Conservation (phyloP, 2,888 invertebrate genomes). For the Reticulitermes lucifugus region DNA sequence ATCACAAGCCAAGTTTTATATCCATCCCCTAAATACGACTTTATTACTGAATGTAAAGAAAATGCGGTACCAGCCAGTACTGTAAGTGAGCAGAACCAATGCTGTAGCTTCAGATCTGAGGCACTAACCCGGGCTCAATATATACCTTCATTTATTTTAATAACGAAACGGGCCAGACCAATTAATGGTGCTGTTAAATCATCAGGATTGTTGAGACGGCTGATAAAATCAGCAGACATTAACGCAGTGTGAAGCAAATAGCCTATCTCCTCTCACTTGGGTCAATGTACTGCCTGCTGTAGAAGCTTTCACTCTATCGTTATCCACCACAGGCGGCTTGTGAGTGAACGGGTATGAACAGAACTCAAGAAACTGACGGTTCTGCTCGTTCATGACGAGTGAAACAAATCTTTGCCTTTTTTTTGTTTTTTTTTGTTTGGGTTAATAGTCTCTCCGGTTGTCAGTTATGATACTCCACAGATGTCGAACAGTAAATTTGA, state of each 20-base stretch:
- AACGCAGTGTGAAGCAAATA: not conserved
- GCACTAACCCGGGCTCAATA: not conserved
- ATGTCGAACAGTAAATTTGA: too few relatives aligned
- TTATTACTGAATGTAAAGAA: too few relatives aligned
- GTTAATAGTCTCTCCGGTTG: not conserved
- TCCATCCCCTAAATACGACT: too few relatives aligned
- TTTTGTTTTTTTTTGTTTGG: too few relatives aligned
- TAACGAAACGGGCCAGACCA: not conserved
- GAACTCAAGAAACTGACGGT: too few relatives aligned
- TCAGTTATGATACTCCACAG: too few relatives aligned
- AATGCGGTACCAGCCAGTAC: too few relatives aligned
- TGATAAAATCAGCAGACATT: not conserved
- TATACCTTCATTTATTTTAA: not conserved
- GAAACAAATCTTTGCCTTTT: too few relatives aligned
- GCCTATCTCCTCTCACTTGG: not conserved
- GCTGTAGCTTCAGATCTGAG: too few relatives aligned
- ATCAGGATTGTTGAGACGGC: not conserved
- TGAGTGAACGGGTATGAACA: not conserved
- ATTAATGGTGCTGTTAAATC: not conserved
- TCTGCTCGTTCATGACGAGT: too few relatives aligned
- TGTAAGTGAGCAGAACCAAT: too few relatives aligned
- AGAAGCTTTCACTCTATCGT: not conserved
- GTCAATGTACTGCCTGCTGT: conserved; percentile 36
- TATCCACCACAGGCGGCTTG: not conserved
- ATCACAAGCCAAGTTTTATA: too few relatives aligned